Conservation (phyloP, 1,140 invertebrate species). For the Bilobella aurantiaca region DNA sequence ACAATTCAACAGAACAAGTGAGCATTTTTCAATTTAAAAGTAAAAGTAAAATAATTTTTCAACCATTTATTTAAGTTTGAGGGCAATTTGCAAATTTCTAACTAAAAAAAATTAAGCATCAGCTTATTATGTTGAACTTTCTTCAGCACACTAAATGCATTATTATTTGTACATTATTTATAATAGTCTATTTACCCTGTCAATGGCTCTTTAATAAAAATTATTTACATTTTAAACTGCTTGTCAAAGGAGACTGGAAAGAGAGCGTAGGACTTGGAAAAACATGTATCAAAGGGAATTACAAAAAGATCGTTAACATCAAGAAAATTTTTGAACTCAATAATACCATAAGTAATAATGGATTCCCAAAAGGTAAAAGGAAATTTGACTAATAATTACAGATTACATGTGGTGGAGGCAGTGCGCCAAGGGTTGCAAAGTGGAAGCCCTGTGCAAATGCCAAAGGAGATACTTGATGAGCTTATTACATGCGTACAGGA, state of each 20-base stretch:
- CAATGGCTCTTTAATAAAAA: no score
- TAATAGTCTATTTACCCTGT: no score
- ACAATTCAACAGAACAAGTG: conserved; percentile 72
- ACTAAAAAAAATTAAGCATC: no score
- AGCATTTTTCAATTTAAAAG: conserved; percentile 33
- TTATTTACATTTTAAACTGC: background rate
- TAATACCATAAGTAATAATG: conserved; percentile 29
- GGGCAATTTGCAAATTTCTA: background rate
- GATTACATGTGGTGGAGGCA: conserved; percentile 40
- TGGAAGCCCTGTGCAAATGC: conserved; percentile 13
- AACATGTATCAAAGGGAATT: background rate
- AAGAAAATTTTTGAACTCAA: conserved; percentile 26
- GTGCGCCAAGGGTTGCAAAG: conserved; percentile 32
- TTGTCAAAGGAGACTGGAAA: no score
- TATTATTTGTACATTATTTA: no score
- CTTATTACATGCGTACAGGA: conserved; percentile 13
- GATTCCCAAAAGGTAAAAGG: conserved; percentile 31
- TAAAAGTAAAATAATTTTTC: background rate
- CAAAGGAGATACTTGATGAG: conserved; percentile 15
- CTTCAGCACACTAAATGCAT: no score
- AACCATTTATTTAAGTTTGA: background rate
- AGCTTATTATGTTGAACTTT: no score
- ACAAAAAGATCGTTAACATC: background rate
- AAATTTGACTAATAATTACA: conserved; percentile 35
- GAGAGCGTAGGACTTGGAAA: background rate